These are phyloP conservation scores for Pherbina coryleti DNA, from an alignment of 2,888 invertebrate genomes.

Conservation along the genomic window DNA sequence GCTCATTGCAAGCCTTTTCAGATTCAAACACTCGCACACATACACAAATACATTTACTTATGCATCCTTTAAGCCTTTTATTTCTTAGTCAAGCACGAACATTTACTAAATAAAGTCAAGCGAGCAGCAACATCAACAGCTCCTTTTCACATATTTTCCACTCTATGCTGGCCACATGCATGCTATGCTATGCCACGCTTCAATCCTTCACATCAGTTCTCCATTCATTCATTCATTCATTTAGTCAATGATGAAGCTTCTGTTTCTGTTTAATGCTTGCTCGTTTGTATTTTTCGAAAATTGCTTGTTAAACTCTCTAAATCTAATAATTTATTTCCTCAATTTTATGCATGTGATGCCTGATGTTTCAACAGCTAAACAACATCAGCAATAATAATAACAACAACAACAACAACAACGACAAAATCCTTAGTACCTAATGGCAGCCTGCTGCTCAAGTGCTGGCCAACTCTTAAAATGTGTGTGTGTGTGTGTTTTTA, in stretches of 20 bases:
- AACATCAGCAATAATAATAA: neutral
- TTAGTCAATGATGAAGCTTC: neutral
- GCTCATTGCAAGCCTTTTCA: neutral
- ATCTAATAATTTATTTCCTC: constrained; percentile 52
- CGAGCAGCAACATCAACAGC: neutral
- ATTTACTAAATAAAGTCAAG: neutral
- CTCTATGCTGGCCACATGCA: neutral
- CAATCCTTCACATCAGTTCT: neutral
- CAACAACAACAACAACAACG: neutral
- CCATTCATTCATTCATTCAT: neutral
- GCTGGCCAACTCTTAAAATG: constrained; percentile 13
- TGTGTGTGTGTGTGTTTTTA: neutral
- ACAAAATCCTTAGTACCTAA: neutral
- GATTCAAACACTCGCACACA: neutral
- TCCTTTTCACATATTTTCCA: neutral
- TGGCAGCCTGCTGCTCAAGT: neutral
- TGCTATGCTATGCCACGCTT: neutral
- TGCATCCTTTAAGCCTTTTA: neutral
- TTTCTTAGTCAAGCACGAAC: neutral
- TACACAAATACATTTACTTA: neutral
- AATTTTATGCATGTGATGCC: constrained; percentile 49
- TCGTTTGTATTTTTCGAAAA: constrained; percentile 26
- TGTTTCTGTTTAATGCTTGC: neutral
- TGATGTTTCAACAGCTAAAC: neutral
- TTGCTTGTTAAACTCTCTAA: constrained; percentile 31